These are phyloP conservation scores for Micrasema longulum DNA, from an alignment of 1,140 invertebrate genomes.

Conservation along the genomic window DNA sequence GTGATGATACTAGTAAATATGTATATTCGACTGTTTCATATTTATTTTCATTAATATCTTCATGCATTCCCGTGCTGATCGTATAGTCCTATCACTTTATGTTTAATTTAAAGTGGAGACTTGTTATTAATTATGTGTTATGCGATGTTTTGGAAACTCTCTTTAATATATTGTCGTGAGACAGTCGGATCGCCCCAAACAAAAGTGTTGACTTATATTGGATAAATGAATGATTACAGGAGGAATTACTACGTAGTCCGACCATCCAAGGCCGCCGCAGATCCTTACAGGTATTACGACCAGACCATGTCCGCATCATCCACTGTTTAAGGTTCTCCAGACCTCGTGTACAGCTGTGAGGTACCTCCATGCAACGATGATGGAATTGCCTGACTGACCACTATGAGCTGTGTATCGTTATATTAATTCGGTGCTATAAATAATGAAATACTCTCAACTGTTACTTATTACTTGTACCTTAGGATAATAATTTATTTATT, in stretches of 20 bases:
- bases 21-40: too few relatives aligned
- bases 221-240: conserved; percentile 60
- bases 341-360: not conserved
- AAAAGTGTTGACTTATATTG: too few relatives aligned
- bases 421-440: conserved; percentile 43
- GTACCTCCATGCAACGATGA: not conserved
- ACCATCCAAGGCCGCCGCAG: conserved; percentile 63
- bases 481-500: conserved; percentile 56
- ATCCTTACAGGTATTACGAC: conserved; percentile 71
- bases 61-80: too few relatives aligned
- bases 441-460: conserved; percentile 43
- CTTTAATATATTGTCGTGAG: too few relatives aligned
- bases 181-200: too few relatives aligned
- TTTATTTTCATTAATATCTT: too few relatives aligned
- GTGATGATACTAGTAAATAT: too few relatives aligned
- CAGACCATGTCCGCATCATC: conserved; percentile 65
- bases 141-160: too few relatives aligned
- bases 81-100: too few relatives aligned
- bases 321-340: conserved; percentile 39
- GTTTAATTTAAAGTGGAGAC: too few relatives aligned
- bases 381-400: conserved; percentile 2
- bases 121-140: too few relatives aligned
- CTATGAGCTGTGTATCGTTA: conserved; percentile 1
- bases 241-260: conserved; percentile 72
- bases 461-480: conserved; percentile 36